Percentiles rank a stretch among this genome's conserved stretches.
phyloP scores from a whole-genome alignment of 92 coral and sea anemone genomes.

The Heteractis magnifica region DNA sequence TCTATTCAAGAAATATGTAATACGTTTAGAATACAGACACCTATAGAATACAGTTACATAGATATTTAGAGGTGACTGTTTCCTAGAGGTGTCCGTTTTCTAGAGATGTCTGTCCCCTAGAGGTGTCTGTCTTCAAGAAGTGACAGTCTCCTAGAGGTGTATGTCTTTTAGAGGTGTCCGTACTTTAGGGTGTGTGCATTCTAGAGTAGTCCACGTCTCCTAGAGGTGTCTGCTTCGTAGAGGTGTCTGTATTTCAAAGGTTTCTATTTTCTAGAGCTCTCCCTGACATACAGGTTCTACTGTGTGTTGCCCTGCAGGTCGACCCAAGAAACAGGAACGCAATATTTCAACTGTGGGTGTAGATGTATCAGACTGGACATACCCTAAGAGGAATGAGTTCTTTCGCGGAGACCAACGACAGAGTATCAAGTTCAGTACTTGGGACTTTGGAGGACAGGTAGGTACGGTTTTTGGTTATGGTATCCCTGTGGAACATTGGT shows the following conservation, averaged over 20 bases:
- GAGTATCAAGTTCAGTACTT: constrained; percentile 92
- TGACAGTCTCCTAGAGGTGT: too few species aligned
- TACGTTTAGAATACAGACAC: too few species aligned
- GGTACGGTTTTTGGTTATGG: not conserved
- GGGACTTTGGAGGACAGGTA: constrained; percentile 99
- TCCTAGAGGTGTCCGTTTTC: not conserved
- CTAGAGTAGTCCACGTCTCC: not conserved
- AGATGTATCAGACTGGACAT: constrained; percentile 97
- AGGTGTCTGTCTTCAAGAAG: not conserved
- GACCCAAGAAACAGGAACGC: constrained; percentile 50
- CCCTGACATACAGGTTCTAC: not conserved
- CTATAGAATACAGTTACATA: too few species aligned
- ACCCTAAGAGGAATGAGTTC: constrained; percentile 78
- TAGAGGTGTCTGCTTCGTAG: not conserved
- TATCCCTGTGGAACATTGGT: not conserved
- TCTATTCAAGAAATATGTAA: too few species aligned
- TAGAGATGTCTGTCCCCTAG: not conserved
- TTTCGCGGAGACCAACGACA: constrained; percentile 70
- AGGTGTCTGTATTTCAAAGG: not conserved
- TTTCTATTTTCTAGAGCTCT: not conserved
- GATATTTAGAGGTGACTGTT: too few species aligned
- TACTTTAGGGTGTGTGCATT: not conserved
- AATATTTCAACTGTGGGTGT: constrained; percentile 98
- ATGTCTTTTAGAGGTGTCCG: not conserved
- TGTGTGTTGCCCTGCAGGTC: constrained; percentile 17